Evolutionary conservation across 2,113 vertebrate genomes (phyloP), one percentile per base, ranked within the genome.

Genomic region (Symphodus melops): DNA sequence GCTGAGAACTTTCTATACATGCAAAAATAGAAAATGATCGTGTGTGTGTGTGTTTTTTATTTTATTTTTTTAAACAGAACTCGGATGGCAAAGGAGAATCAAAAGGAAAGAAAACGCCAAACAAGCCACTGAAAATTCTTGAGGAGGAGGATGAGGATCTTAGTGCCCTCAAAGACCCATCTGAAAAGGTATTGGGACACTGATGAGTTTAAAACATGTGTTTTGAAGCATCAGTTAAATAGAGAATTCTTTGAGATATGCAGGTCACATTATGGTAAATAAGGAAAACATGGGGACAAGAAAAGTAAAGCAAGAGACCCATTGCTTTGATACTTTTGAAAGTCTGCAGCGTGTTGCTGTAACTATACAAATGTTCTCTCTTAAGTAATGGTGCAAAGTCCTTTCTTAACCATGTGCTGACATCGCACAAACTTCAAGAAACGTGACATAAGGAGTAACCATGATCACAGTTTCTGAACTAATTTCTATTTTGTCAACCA

Each of bases 161-260:
- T 72, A 97, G 95, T 84, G 95, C 96, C 81, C 95, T 97, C 78
- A 98, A 97, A 85, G 96, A 97, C 82, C 95, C 96, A 14, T 97
- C 97, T 25, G 98, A 98, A 91, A 99, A 98, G 97, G 98, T 99
- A 65, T 93, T 90, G 5, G n/a, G 7, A 20, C 41, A 3, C 53
- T 11, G 13, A 21, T 12, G 13, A 13, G 5, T 53, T 39, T 9
- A 7, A 19, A n/a, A 42, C 16, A 8, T 20, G 7, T 48, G 19
- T 17, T 1, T 17, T 19, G 4, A 51, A 51, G 48, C 8, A 19
- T 48, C 5, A 48, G 46, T 48, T 48, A 48, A 16, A 48, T 4
- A 6, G 44, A 19, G 17, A 48, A 5, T 46, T 48, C 19, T 48
- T 44, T 48, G 46, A 19, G 19, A 19, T 48, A 8, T 19, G 5